Evolutionary conservation across 23 tunicate genomes (phyloP), one percentile per base, ranked within the genome.

Genomic region (Halocynthia roretzi): DNA sequence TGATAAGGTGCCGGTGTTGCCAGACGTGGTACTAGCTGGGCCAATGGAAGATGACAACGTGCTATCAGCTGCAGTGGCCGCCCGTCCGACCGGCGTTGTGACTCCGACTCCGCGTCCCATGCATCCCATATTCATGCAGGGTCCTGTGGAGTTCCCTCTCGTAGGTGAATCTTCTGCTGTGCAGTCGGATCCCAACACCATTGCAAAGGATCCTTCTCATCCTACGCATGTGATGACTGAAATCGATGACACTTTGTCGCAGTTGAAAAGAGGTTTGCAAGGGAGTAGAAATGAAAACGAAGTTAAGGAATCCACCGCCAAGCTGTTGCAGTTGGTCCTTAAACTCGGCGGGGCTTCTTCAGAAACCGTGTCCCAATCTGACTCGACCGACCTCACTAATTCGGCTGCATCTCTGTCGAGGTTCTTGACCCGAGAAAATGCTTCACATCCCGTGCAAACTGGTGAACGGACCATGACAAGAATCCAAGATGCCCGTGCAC

Each of bases 11-110:
- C 44, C 44, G 44, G 44, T 31, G 1, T 31, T 31, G 44, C 4
- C 44, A 0, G 44, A 31, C 44, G 4, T 31, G 44, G 44, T 31
- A 31, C 44, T 31, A 31, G 44, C 44, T 4, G 44, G 4, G 44
- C 44, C 44, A 31, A 31, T 0, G 44, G 44, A 31, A 31, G 44
- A 31, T 31, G 44, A 31, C 44, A 31, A 31, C 44, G 44, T 31
- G 44, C 2, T 5, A 0, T 74, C 78, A 0, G 55, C 62, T n/a
- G 56, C 56, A 21, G 19, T 54, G 55, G 5, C 56, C 0, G 23
- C 63, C 8, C 55, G 78, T 8, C 78, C 78, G 10, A 74, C 78
- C 9, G 78, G 78, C n/a, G 56, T 74, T 53, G 78, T 74, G 66
- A 54, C 78, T 0, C 78, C 78, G 12, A 74, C 55, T 17, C 78